A percentile compares a stretch with the other conserved stretches of the same genome.
These are phyloP conservation scores for Phoxinus dragarum DNA, from an alignment of 2,797 vertebrate genomes.

Conservation along the genomic window DNA sequence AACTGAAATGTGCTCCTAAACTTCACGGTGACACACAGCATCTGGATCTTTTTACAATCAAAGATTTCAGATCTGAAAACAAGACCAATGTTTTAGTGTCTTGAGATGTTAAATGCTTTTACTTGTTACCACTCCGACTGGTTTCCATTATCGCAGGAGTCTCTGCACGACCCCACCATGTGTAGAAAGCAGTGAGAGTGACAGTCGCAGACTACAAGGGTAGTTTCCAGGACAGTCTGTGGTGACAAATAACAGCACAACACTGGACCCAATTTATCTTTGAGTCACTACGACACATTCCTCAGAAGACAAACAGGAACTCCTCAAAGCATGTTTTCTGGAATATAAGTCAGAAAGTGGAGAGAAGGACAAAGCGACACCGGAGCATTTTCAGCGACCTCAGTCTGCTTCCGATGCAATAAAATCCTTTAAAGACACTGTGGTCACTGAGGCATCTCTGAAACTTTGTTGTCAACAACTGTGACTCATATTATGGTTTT, in stretches of 20 bases:
- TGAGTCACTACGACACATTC: conserved; percentile 48
- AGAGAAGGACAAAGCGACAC: not conserved
- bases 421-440: conserved; percentile 19
- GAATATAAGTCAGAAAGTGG: conserved; percentile 29
- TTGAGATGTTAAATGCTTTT: conserved; percentile 10
- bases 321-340: conserved; percentile 20
- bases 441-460: conserved; percentile 9
- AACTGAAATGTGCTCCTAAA: not conserved
- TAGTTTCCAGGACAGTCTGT: conserved; percentile 13
- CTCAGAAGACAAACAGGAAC: conserved; percentile 36
- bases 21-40: conserved; percentile 17
- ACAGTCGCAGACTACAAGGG: not conserved
- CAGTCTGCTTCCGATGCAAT: conserved; percentile 34
- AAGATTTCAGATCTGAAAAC: conserved; percentile 3
- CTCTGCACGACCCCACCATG: not conserved
- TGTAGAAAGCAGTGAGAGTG: not conserved
- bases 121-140: not conserved
- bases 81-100: conserved; percentile 10
- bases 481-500: conserved; percentile 2
- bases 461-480: conserved; percentile 2
- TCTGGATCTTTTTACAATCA: conserved; percentile 33
- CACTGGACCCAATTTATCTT: conserved; percentile 9
- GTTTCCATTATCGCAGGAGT: not conserved
- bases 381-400: conserved; percentile 18
- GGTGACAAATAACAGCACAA: conserved; percentile 25